phyloP scores from a whole-genome alignment of 2,797 vertebrate species.

The Lemur catta region DNA sequence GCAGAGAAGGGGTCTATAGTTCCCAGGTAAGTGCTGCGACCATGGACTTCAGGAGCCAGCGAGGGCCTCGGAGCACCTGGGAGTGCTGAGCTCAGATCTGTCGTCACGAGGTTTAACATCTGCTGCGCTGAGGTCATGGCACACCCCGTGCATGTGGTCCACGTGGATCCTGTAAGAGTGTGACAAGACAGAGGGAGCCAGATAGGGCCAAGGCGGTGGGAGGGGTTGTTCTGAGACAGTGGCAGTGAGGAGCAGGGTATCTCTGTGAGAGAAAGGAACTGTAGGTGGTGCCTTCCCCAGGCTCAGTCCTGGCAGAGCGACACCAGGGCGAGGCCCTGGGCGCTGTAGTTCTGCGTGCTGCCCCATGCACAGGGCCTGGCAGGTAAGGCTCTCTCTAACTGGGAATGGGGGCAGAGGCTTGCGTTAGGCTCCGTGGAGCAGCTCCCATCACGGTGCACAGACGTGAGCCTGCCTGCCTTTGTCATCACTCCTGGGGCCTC shows the following conservation, averaged over 20 bases:
- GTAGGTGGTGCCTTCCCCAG: not conserved
- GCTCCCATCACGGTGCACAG: fast-evolving
- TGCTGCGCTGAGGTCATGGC: not conserved
- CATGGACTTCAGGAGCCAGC: fast-evolving
- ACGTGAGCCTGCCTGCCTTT: not conserved
- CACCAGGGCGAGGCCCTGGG: not conserved
- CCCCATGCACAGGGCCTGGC: not conserved
- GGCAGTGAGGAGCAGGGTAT: not conserved
- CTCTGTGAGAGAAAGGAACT: not conserved
- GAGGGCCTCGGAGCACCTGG: not conserved
- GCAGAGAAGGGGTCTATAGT: not conserved
- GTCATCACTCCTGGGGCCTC: not conserved
- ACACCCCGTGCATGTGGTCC: not conserved
- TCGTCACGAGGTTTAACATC: fast-evolving
- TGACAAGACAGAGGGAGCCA: not conserved
- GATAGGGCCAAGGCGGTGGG: not conserved
- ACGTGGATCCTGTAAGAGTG: not conserved
- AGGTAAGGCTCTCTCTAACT: not conserved
- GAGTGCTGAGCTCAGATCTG: not conserved
- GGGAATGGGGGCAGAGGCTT: not conserved
- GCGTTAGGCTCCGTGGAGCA: not conserved
- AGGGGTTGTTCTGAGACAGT: not conserved
- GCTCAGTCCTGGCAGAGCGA: not conserved
- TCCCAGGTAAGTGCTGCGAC: fast-evolving
- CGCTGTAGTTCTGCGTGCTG: fast-evolving